A percentile compares a stretch with the other conserved stretches of the same genome.
Conservation (phyloP, 2,888 invertebrate species). For the Camponotus fellah region DNA sequence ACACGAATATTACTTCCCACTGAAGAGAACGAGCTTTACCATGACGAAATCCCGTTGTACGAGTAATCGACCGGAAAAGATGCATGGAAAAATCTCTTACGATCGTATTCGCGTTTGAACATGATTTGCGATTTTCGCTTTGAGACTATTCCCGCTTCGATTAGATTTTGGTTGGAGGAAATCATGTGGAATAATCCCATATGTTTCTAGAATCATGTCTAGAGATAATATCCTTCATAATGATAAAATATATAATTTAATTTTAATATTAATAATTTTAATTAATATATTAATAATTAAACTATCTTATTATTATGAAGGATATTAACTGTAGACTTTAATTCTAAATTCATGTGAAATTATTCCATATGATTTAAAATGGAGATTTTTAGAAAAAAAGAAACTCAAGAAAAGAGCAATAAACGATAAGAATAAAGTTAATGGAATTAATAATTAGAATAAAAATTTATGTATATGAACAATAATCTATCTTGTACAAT, state of each 20-base stretch:
- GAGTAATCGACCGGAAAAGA: constrained; percentile 28
- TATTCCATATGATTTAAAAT: neutral
- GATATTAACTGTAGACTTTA: no score
- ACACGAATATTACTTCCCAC: neutral
- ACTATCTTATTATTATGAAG: no score
- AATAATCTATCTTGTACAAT: neutral
- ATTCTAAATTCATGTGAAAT: no score
- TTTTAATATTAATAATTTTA: neutral
- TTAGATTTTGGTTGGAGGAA: neutral
- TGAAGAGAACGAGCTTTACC: neutral
- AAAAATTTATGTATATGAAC: neutral
- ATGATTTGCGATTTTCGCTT: neutral
- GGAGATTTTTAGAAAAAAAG: neutral
- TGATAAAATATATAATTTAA: neutral
- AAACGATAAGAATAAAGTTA: neutral
- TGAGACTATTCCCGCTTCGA: neutral
- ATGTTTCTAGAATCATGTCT: neutral
- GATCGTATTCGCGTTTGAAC: neutral
- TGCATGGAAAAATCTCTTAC: constrained; percentile 12
- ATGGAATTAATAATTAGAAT: neutral
- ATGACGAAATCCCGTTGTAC: neutral
- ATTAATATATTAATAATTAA: neutral
- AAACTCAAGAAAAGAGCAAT: neutral
- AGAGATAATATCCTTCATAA: neutral
- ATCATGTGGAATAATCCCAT: neutral